Percentiles rank a stretch among this genome's conserved stretches.
Conservation (phyloP, 2,888 invertebrate species). For the Pammene fasciana region DNA sequence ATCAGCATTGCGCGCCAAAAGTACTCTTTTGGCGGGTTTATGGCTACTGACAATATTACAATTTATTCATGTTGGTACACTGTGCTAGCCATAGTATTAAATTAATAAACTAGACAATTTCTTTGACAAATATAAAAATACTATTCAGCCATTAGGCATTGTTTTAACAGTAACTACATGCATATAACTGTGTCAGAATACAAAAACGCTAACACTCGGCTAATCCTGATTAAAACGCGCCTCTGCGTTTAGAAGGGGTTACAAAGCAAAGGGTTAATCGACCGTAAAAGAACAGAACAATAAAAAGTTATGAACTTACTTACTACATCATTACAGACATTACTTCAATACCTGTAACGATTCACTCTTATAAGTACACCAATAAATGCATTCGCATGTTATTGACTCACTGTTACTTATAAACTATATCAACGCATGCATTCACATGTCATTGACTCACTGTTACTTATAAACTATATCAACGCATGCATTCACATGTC, state of each 20-base stretch:
- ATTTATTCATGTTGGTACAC: not conserved
- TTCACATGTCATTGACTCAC: too few relatives aligned
- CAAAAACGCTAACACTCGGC: not conserved
- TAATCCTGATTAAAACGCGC: not conserved
- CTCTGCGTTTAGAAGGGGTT: not conserved
- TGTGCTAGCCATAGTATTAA: not conserved
- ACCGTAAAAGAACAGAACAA: not conserved
- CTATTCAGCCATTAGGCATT: not conserved
- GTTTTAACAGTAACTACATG: not conserved
- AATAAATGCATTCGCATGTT: not conserved
- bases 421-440: too few relatives aligned
- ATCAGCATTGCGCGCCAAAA: not conserved
- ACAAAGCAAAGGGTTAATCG: too few relatives aligned
- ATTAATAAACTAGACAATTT: not conserved
- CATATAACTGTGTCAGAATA: not conserved
- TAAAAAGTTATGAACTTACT: not conserved
- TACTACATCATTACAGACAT: not conserved
- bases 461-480: too few relatives aligned
- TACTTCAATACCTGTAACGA: not conserved
- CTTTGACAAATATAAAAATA: not conserved
- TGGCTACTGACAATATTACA: not conserved
- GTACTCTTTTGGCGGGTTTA: not conserved
- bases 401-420: too few relatives aligned
- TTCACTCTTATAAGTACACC: slow-evolving; percentile 4
- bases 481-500: too few relatives aligned